Percentiles rank a stretch among this genome's conserved stretches.
Conservation (phyloP, 2,888 invertebrate genomes). For the Acleris emargana region DNA sequence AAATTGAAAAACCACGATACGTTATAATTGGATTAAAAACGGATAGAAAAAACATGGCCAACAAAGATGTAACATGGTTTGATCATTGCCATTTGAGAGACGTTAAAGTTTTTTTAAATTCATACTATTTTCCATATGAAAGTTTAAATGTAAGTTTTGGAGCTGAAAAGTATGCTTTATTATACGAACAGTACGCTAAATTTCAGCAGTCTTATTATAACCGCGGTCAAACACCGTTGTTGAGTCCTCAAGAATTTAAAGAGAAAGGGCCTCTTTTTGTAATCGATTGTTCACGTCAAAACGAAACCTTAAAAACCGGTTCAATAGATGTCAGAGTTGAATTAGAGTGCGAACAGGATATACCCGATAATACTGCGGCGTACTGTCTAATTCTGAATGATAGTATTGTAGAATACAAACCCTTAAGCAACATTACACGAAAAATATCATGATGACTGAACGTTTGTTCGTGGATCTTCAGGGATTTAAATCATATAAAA, state of each 20-base stretch:
- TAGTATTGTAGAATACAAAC: slow-evolving; percentile 6
- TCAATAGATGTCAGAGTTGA: neutral
- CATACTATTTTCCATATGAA: slow-evolving; percentile 13
- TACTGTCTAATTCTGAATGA: slow-evolving; percentile 15
- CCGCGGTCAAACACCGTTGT: neutral
- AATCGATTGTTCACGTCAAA: too few species aligned
- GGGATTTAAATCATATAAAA: slow-evolving; percentile 21
- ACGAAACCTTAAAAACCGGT: too few species aligned
- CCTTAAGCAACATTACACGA: slow-evolving; percentile 17
- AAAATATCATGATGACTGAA: too few species aligned
- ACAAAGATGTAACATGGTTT: neutral
- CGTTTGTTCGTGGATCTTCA: slow-evolving; percentile 23
- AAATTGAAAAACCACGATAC: slow-evolving; percentile 56
- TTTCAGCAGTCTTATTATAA: too few species aligned
- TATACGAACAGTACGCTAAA: slow-evolving; percentile 7
- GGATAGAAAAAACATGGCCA: neutral
- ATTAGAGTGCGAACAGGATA: neutral
- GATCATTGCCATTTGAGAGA: slow-evolving; percentile 15
- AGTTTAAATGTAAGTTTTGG: slow-evolving; percentile 10
- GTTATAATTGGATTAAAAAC: slow-evolving; percentile 42
- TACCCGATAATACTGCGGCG: slow-evolving; percentile 4
- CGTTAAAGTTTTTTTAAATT: too few species aligned
- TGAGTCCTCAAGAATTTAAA: slow-evolving; percentile 9
- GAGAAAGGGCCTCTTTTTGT: slow-evolving; percentile 3
- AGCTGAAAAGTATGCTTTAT: neutral